A percentile compares a stretch with the other conserved stretches of the same genome.
Conservation (phyloP, 1,140 invertebrate species). For the Gonioctena quinquepunctata region DNA sequence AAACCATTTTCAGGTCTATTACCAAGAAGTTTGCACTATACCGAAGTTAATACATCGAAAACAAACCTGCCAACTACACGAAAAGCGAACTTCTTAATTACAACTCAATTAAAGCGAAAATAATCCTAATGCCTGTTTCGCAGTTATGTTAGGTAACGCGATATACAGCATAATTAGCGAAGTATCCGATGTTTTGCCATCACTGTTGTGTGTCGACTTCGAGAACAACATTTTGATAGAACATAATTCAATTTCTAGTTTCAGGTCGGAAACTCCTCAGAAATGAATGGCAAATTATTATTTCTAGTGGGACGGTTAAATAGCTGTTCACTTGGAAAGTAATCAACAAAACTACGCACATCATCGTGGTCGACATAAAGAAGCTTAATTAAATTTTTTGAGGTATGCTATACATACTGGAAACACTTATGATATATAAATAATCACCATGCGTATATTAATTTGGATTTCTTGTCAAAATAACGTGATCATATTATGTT, state of each 20-base stretch:
- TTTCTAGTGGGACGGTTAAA: too few species aligned
- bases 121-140: slow-evolving; percentile 3
- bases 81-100: background rate
- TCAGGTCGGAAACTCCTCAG: too few species aligned
- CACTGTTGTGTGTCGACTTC: background rate
- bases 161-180: slow-evolving; percentile 6
- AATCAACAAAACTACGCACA: too few species aligned
- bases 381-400: too few species aligned
- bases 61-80: background rate
- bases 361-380: too few species aligned
- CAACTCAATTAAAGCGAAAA: background rate
- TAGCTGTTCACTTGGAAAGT: too few species aligned
- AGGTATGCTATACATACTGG: too few species aligned
- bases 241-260: background rate
- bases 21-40: background rate
- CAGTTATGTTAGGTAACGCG: slow-evolving; percentile 2
- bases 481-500: too few species aligned
- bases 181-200: background rate
- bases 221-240: background rate
- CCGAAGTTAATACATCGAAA: background rate
- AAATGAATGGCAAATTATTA: too few species aligned
- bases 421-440: too few species aligned
- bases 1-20: background rate
- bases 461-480: too few species aligned
- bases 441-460: too few species aligned